Base-by-base conservation (phyloP, 2,888 invertebrate species). In the Embidobia sp. region DNA sequence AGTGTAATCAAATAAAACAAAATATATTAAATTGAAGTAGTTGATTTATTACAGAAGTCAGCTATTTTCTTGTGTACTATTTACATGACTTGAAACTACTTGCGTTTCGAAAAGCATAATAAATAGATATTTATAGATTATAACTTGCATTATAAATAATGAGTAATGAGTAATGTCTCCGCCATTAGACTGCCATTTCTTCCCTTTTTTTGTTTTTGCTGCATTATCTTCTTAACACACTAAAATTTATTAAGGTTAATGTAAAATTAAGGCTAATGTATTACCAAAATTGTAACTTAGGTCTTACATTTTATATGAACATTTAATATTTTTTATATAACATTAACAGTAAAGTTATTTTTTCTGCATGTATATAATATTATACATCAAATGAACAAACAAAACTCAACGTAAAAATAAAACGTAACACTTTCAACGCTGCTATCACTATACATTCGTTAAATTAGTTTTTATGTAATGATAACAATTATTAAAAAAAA, bases 51-150 rank as follows among this genome's bases (percentile, higher is more conserved):
- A 66, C 11, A 29, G 64, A 42, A 57, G 51, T 73, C 48, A 72
- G 29, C 64, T 73, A 64, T 42, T 11, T 42, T 46, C 42, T 57
- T 31, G 49, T 73, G 40, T 15, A 51, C 51, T 73, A 73, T 73
- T 73, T 73, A 73, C 73, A 73, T 73, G 73, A 73, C 73, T 73
- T 66, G 73, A 35, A 57, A 73, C 73, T 73, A 63, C 35, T 63
- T 63, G 72, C 69, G 59, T 44, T 59, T 49, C 59, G 49, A 18
- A 53, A 55, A 63, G 72, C 72, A 55, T 53, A 63, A 46, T 72
- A 72, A 72, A 72, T 72, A 63, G 19, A 69, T 69, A 46, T 29
- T 44, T 48, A 16, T 55, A 66, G 15, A 10, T 48, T 57, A 48
- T 35, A 19, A 26, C 19, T 64, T 44, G 11, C 46, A 11, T 22